Base-by-base conservation (phyloP, 1,140 invertebrate genomes). In the Neodiprion lecontei region DNA sequence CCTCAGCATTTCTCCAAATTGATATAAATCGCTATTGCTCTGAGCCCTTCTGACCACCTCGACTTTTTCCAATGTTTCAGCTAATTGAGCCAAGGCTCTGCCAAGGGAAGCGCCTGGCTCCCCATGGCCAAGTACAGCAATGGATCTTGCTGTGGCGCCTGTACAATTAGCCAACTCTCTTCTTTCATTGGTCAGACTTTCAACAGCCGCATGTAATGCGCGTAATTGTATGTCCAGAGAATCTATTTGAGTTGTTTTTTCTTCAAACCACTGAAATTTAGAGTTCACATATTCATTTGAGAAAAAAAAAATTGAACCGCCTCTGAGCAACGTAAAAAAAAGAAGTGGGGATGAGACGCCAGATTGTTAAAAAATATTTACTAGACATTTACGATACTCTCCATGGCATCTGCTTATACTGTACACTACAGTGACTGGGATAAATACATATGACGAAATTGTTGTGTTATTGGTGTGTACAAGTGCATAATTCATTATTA, bases 31-130 rank as follows among this genome's bases (percentile, higher is more conserved):
- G 0, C 96, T 95, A 83, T 99, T 98, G 1, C 96, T 95, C 89
- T 99, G 98, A 78, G 97, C 95, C 72, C 94, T 91, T 80, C 98
- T 93, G 53, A 99, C 87, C 68, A 94, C 91, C 87, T 99, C 97
- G 17, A 99, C 91, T 80, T 91, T 91, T 75, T 91, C 91, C 89
- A 95, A 75, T 14, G 97, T 94, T 85, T 99, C 97, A 9, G 97
- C 95, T 47, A 99, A 88, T 86, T 98, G 95, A n/a, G 96, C 95
- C 21, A 99, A 89, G 49, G 96, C 96, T 82, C 96, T 90, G 2
- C 97, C 97, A 1, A 99, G 91, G 2, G 96, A 94, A 67, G 96
- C 96, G 82, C 99, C 97, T 81, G 99, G 97, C 89, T 99, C 98
- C 72, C 96, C 96, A 77, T 96, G 97, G 77, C 97, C 96, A 10